A percentile compares a stretch with the other conserved stretches of the same genome.
phyloP scores from a whole-genome alignment of 2,113 vertebrate species.

The Strix uralensis region DNA sequence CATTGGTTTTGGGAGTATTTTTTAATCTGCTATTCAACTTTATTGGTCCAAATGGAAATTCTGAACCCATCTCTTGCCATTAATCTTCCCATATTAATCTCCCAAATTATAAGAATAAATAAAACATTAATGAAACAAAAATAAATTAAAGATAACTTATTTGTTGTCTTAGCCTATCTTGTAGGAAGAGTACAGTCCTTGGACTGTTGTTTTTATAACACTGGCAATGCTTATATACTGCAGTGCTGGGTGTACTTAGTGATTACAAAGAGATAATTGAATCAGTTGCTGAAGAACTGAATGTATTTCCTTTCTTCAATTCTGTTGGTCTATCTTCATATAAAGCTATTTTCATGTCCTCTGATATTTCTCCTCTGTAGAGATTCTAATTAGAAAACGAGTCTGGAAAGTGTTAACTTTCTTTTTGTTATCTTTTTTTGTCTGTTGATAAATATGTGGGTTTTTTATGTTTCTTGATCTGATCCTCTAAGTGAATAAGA shows the following conservation, averaged over 20 bases:
- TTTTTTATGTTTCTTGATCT: not conserved
- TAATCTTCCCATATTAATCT: not conserved
- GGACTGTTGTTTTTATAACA: not conserved
- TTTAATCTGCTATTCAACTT: not conserved
- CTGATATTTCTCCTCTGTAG: not conserved
- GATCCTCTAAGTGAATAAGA: not conserved
- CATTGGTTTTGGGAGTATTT: not conserved
- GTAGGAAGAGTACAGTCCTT: not conserved
- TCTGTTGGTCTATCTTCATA: not conserved
- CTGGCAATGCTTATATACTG: not conserved
- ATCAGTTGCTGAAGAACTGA: not conserved
- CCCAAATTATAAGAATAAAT: not conserved
- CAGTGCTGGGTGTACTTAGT: not conserved
- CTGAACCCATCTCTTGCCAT: not conserved
- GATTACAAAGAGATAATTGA: not conserved
- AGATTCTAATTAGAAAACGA: not conserved
- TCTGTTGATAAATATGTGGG: not conserved
- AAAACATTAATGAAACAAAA: not conserved
- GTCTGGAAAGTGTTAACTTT: not conserved
- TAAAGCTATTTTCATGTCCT: not conserved
- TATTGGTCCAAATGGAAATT: not conserved
- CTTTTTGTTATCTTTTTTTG: not conserved
- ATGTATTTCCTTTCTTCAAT: not conserved
- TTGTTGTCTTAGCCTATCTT: not conserved
- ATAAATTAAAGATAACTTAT: not conserved